phyloP scores from a whole-genome alignment of 2,888 invertebrate genomes.

The Pardosa pseudoannulata region DNA sequence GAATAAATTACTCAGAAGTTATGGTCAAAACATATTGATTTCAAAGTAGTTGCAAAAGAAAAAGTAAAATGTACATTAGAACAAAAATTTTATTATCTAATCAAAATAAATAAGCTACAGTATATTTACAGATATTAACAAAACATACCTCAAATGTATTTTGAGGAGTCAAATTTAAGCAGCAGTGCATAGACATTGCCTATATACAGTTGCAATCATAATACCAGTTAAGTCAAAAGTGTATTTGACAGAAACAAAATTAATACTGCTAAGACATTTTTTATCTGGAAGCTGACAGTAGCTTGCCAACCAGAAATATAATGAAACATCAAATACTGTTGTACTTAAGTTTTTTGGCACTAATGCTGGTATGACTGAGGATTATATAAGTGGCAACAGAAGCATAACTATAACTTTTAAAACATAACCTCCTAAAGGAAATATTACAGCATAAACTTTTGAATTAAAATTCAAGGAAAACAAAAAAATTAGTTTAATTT shows the following conservation, averaged over 20 bases:
- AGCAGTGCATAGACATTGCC: neutral
- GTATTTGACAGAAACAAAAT: neutral
- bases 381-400: too few species aligned
- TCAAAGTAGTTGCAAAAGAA: too few species aligned
- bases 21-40: too few species aligned
- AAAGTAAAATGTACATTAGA: neutral
- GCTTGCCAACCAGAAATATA: neutral
- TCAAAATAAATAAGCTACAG: conserved; percentile 67
- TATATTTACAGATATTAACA: conserved; percentile 59
- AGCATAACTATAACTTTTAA: too few species aligned
- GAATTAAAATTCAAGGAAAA: too few species aligned
- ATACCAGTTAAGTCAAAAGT: neutral
- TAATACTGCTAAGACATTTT: conserved; percentile 14
- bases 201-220: neutral
- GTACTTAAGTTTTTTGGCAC: conserved; percentile 37
- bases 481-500: too few species aligned
- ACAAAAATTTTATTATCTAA: conserved; percentile 47
- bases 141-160: conserved; percentile 28
- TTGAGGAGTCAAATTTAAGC: conserved; percentile 7
- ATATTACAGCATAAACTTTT: too few species aligned
- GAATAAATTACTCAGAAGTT: too few species aligned
- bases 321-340: neutral
- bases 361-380: conserved; percentile 16
- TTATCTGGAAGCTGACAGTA: neutral
- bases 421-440: too few species aligned